Conservation (phyloP, 2,888 invertebrate species). For the Oscheius sp. region DNA sequence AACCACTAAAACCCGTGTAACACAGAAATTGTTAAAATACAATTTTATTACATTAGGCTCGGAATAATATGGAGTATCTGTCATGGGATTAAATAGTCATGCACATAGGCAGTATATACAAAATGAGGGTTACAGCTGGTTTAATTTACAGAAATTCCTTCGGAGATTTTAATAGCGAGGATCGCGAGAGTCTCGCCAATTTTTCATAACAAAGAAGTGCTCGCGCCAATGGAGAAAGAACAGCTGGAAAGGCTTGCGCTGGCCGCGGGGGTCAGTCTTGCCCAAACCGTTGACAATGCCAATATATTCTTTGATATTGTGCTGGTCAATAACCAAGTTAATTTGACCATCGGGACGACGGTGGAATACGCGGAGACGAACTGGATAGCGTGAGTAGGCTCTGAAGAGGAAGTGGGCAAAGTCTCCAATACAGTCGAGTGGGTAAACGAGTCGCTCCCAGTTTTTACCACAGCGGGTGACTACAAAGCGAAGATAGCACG, state of each 20-base stretch:
- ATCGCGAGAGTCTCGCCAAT: no score
- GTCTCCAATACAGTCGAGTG: neutral
- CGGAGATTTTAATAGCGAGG: no score
- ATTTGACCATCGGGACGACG: neutral
- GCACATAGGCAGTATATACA: no score
- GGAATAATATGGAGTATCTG: no score
- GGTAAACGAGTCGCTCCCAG: neutral
- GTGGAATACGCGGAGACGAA: neutral
- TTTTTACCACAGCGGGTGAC: neutral
- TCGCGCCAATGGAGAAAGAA: neutral
- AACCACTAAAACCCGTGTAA: no score
- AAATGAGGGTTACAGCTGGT: no score
- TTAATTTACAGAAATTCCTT: no score
- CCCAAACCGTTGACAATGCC: neutral
- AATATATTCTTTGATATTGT: neutral
- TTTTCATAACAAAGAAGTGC: no score
- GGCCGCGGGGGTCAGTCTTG: neutral
- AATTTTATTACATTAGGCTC: no score
- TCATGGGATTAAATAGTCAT: no score
- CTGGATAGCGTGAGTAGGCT: neutral
- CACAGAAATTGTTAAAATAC: no score
- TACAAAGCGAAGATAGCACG: neutral
- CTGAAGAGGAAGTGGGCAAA: slow-evolving; percentile 10
- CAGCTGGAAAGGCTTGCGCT: neutral
- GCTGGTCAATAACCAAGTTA: neutral